These are phyloP conservation scores for Oreocharis arfaki DNA, from an alignment of 2,113 vertebrate genomes.

Conservation along the genomic window DNA sequence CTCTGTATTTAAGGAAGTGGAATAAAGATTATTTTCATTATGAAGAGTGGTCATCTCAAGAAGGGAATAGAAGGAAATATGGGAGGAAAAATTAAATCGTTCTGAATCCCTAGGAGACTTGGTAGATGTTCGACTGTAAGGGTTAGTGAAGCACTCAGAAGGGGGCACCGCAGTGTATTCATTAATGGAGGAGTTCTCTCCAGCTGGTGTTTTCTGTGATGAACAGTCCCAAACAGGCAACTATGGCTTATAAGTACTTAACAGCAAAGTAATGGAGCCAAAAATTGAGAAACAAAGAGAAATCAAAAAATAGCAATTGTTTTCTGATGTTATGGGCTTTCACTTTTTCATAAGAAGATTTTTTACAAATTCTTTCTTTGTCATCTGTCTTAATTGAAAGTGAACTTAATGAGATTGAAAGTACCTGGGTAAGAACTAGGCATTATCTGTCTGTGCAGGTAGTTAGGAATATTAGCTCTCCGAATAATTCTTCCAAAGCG, in stretches of 20 bases:
- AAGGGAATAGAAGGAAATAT: background rate
- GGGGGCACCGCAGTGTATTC: fast-evolving
- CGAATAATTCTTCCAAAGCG: background rate
- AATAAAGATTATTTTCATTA: background rate
- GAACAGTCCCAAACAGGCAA: background rate
- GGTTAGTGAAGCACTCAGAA: background rate
- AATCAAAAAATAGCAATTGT: background rate
- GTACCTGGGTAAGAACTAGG: background rate
- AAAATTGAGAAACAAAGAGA: background rate
- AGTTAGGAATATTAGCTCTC: background rate
- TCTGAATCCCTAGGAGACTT: background rate
- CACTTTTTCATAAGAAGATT: background rate
- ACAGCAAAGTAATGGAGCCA: background rate
- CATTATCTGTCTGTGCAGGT: background rate
- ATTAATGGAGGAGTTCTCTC: background rate
- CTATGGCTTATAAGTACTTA: background rate
- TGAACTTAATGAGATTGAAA: background rate
- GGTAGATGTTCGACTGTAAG: background rate
- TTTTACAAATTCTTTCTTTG: background rate
- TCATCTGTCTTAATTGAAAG: background rate
- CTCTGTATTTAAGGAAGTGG: background rate
- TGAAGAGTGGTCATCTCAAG: background rate
- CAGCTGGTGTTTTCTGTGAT: background rate
- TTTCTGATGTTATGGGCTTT: background rate
- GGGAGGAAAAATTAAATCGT: background rate